Evolutionary conservation across 2,888 invertebrate species (phyloP), one percentile per base, ranked within the genome.

Genomic region (Pogonocherus hispidulus): DNA sequence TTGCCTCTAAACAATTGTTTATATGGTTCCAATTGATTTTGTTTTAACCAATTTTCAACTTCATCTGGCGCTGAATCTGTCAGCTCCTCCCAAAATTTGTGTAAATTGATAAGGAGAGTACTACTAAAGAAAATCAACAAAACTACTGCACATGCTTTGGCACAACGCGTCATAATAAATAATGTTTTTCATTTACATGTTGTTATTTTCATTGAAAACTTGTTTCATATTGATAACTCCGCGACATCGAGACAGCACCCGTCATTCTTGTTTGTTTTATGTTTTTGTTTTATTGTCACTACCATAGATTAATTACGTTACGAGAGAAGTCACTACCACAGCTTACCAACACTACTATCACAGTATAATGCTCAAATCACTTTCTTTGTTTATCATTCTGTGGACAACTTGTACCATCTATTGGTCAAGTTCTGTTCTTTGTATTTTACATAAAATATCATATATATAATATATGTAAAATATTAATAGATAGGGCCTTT

Each of bases 1-100:
- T 91, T 89, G 79, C 92, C 89, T 77, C 86, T 88, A 84, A 94
- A 94, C 27, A 93, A 84, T 74, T 91, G 88, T 80, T 91, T 91
- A 82, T 91, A 92, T 72, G 91, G 89, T 32, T 89, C 88, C 70
- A 94, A 87, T 74, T 92, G 90, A 82, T 92, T 93, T 81, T 93
- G 91, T 66, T 91, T 90, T 73, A 94, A 86, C 94, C 94, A 94
- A 81, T 90, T 87, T 79, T 93, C 92, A 65, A 93, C 91, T 84
- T 91, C 89, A 44, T 87, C 87, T 20, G 74, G 75, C 87, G 76
- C 69, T 8, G 73, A 66, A 65, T 75, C 69, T 32, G 83, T 79
- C 76, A 84, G 81, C 44, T 83, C 83, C 71, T 84, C 80, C 85
- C 86, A 85, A 79, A 87, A 83, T 78, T 84, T 83, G 71, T 86